phyloP scores from a whole-genome alignment of 2,113 vertebrate species.

The Syngnathus scovelli region DNA sequence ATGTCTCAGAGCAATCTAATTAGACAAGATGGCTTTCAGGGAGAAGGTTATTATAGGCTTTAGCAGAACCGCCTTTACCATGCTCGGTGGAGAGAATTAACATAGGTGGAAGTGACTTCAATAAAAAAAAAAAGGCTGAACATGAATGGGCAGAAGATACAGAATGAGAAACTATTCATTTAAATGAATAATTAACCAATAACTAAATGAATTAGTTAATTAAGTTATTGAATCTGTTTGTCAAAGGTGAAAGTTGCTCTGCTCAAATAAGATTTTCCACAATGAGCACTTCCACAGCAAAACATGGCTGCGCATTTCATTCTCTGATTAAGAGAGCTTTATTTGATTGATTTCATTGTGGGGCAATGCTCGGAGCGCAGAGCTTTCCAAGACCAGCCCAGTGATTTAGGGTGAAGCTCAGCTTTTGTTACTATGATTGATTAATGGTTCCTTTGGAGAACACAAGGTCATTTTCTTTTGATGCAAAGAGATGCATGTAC shows the following conservation, averaged over 20 bases:
- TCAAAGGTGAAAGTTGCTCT: not conserved
- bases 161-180: slow-evolving; percentile 1
- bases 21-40: slow-evolving; percentile 55
- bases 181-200: not conserved
- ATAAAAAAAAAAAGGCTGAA: slow-evolving; percentile 16
- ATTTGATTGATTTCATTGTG: slow-evolving; percentile 7
- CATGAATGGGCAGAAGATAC: slow-evolving; percentile 30
- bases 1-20: slow-evolving; percentile 53
- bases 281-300: not conserved
- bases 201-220: not conserved
- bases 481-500: not conserved
- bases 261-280: not conserved
- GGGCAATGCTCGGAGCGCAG: not conserved
- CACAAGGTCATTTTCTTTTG: not conserved
- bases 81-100: slow-evolving; percentile 29
- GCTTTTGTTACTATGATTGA: not conserved
- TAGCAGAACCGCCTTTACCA: slow-evolving; percentile 36
- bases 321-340: slow-evolving; percentile 3
- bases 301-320: slow-evolving; percentile 8
- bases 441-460: not conserved
- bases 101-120: not conserved
- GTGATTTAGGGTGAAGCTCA: not conserved
- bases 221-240: not conserved
- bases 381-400: not conserved
- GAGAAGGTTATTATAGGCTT: slow-evolving; percentile 44